Evolutionary conservation across 2,113 vertebrate genomes (phyloP), one percentile per base, ranked within the genome.

Genomic region (Herpetotheres cachinnans): DNA sequence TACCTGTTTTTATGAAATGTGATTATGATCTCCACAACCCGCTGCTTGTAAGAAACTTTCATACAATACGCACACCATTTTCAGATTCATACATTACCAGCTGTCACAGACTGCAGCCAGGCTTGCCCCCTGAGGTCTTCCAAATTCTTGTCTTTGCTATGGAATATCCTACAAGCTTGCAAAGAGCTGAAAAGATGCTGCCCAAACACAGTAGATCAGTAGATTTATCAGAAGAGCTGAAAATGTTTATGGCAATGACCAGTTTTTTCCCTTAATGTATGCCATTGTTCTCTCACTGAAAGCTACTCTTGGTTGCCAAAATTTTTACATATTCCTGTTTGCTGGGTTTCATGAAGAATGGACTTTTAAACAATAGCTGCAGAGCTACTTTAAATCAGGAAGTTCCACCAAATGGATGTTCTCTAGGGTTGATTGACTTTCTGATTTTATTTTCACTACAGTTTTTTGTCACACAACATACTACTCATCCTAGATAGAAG

Each of bases 211-310:
- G 66, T 2, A 89, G 69, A 77, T 91, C 7, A 89, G 66, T 2
- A 89, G 69, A 77, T 91, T 89, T 93, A 89, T 92, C 85, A 85
- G 78, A 91, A 92, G 63, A 86, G 30, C 36, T 76, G 69, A 94
- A 93, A 49, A 90, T 40, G 52, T 85, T 89, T 90, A 91, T 80
- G 73, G 42, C 50, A 93, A 62, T 1, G 50, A 82, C 21, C 38
- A 80, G 58, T 65, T 91, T 90, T 90, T 85, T 79, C 34, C 83
- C 74, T 85, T 70, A 79, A 72, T 38, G 32, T 32, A 82, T 63
- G 58, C 49, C 46, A 84, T 71, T 86, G 89, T 84, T 91, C 91
- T 90, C 90, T 72, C 69, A 79, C 58, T 27, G 2, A 89, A 92
- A 95, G 38, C 42, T 76, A n/a, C 34, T 58, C 54, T 38, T n/a